A percentile compares a stretch with the other conserved stretches of the same genome.
phyloP scores from a whole-genome alignment of 1,140 invertebrate species.

The Zaprionus camerounensis region DNA sequence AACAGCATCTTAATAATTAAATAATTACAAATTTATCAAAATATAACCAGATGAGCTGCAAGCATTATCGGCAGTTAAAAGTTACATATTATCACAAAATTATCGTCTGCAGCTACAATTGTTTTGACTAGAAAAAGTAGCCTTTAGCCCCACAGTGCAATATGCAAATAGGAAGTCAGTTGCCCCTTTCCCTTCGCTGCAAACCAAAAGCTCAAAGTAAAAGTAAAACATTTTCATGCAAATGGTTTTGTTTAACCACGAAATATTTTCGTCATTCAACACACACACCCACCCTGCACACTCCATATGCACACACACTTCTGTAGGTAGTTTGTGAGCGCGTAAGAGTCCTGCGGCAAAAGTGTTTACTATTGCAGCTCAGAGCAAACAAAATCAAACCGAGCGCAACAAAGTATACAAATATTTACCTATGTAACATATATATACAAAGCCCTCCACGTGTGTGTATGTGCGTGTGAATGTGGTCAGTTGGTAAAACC shows the following conservation, averaged over 20 bases:
- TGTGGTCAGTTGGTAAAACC: conserved; percentile 31
- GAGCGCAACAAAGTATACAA: conserved; percentile 75
- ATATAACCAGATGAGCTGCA: too few species aligned
- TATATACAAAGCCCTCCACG: not conserved
- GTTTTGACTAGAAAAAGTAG: too few species aligned
- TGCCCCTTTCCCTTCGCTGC: conserved; percentile 7
- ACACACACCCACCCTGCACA: conserved; percentile 29
- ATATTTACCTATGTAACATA: conserved; percentile 63
- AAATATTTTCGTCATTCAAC: conserved; percentile 72
- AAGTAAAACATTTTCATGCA: conserved; percentile 80
- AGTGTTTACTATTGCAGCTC: conserved; percentile 59
- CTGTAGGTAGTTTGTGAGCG: conserved; percentile 10
- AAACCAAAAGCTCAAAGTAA: conserved; percentile 62
- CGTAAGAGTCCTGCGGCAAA: conserved; percentile 64
- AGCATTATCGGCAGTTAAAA: too few species aligned
- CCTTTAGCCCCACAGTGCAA: not conserved
- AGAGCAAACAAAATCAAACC: conserved; percentile 77
- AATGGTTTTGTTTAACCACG: conserved; percentile 78
- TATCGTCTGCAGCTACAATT: too few species aligned
- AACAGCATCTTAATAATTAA: too few species aligned
- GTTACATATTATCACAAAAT: too few species aligned
- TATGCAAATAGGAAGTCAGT: conserved; percentile 49
- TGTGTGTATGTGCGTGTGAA: not conserved
- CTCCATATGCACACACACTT: not conserved
- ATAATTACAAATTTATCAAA: too few species aligned